Evolutionary conservation across 2,797 vertebrate species (phyloP).

Genomic region (Champsocephalus esox): DNA sequence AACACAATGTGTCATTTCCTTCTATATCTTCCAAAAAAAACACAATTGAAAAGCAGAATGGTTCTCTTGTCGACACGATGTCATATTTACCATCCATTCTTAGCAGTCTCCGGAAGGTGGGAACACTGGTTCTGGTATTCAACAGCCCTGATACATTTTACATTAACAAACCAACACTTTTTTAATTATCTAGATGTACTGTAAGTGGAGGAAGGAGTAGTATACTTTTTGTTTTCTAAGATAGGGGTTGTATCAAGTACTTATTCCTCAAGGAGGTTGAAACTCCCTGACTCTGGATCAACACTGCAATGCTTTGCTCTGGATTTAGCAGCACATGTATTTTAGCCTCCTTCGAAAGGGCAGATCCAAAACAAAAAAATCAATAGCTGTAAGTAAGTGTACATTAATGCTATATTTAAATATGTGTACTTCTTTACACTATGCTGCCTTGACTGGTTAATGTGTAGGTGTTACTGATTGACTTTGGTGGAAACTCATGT

Average conservation of each 20-base stretch:
- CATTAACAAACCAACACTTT: neutral
- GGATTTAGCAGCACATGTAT: too few relatives aligned
- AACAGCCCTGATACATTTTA: neutral
- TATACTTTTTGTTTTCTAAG: neutral
- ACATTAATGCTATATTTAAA: too few relatives aligned
- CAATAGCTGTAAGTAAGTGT: too few relatives aligned
- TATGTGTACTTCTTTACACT: too few relatives aligned
- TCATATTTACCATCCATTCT: neutral
- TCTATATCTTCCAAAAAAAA: conserved; percentile 22
- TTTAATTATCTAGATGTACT: neutral
- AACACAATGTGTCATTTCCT: neutral
- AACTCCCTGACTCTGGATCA: too few relatives aligned
- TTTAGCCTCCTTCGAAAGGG: too few relatives aligned
- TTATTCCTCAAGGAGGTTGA: too few relatives aligned
- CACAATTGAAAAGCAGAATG: neutral
- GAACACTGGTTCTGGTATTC: neutral
- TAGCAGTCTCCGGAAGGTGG: neutral
- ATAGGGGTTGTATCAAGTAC: neutral
- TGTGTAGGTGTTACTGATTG: too few relatives aligned
- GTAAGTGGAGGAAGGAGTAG: neutral
- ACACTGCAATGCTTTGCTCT: too few relatives aligned
- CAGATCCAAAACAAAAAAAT: too few relatives aligned
- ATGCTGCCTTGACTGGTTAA: too few relatives aligned
- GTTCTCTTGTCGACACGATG: neutral
- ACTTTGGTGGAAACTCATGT: too few relatives aligned